Evolutionary conservation across 2,888 invertebrate genomes (phyloP).

Genomic region (Hemicrepidius hirtus): DNA sequence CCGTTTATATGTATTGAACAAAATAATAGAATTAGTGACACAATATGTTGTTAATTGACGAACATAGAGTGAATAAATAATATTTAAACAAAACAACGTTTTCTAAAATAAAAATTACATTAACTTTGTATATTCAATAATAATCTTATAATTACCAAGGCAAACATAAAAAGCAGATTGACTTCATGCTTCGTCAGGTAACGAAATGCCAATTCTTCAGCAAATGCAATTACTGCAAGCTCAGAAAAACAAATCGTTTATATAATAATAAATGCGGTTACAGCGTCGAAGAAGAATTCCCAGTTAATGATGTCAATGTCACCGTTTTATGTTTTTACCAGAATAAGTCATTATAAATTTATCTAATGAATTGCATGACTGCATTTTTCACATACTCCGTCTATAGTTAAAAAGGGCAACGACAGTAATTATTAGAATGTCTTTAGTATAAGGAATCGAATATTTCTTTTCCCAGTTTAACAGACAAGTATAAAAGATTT

Average conservation of each 20-base stretch:
- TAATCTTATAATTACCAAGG: conserved; percentile 41
- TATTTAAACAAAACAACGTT: neutral
- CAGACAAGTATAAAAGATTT: neutral
- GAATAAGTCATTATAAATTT: conserved; percentile 48
- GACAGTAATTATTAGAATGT: neutral
- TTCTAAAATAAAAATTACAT: conserved; percentile 18
- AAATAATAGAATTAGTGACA: too few species aligned
- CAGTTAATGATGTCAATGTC: conserved; percentile 46
- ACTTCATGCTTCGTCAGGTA: conserved; percentile 50
- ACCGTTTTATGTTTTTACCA: conserved; percentile 29
- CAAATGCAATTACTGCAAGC: conserved; percentile 50
- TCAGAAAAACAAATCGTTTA: conserved; percentile 57
- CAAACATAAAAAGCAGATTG: conserved; percentile 45
- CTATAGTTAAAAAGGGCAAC: neutral
- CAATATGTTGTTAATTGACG: too few species aligned
- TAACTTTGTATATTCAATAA: conserved; percentile 28
- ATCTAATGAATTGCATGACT: conserved; percentile 44
- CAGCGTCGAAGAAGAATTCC: conserved; percentile 40
- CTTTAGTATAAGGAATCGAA: neutral
- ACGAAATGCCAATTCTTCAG: conserved; percentile 51
- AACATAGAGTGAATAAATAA: too few species aligned
- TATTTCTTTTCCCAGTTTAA: neutral
- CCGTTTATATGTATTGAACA: too few species aligned
- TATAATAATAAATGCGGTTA: conserved; percentile 51
- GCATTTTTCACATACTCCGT: conserved; percentile 23